These are phyloP conservation scores for Phaethon lepturus DNA, from an alignment of 2,113 vertebrate genomes.

Conservation along the genomic window DNA sequence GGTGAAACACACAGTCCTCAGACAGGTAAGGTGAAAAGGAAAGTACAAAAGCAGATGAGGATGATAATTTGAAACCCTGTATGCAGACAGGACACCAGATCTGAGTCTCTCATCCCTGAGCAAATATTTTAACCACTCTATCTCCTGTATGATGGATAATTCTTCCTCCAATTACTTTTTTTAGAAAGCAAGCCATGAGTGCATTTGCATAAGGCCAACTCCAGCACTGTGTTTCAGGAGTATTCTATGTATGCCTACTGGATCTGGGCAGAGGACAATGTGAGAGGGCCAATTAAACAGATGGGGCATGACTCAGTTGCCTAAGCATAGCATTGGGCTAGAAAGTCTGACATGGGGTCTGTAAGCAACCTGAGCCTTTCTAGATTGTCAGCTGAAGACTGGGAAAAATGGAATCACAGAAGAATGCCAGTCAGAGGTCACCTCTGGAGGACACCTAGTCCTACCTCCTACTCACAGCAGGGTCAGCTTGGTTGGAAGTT, in stretches of 20 bases:
- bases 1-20: background rate
- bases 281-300: background rate
- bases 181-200: background rate
- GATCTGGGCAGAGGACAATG: background rate
- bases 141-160: background rate
- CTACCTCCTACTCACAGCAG: background rate
- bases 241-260: background rate
- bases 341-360: background rate
- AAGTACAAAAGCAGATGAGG: background rate
- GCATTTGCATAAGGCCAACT: background rate
- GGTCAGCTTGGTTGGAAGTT: background rate
- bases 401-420: background rate
- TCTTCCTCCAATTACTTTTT: background rate
- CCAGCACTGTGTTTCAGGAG: background rate
- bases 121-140: background rate
- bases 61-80: background rate
- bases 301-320: background rate
- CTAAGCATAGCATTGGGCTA: background rate
- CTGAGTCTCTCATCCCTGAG: background rate
- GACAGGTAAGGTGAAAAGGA: background rate
- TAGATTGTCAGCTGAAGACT: background rate
- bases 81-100: background rate
- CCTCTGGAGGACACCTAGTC: background rate
- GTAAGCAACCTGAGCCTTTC: background rate
- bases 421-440: background rate